Conservation (phyloP, 2,113 vertebrate genomes). For the Microcebus ravelobensis region DNA sequence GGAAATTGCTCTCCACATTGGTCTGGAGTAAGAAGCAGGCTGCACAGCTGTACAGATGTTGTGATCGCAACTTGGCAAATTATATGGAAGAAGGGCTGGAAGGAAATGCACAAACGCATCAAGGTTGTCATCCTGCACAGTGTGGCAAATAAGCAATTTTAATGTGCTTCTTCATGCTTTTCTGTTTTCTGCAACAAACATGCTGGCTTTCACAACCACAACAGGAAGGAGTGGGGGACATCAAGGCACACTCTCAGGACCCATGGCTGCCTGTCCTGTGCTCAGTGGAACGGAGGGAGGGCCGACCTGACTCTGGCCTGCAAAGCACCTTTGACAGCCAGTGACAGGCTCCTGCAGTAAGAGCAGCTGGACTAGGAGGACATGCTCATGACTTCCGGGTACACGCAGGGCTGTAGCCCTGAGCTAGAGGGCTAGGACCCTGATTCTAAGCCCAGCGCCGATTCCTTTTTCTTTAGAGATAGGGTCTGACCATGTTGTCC, state of each 20-base stretch:
- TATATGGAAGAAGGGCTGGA: neutral
- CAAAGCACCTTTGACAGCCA: neutral
- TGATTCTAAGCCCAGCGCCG: neutral
- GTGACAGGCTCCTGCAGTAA: neutral
- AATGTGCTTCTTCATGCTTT: neutral
- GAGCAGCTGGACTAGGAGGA: fast-evolving
- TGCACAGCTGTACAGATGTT: neutral
- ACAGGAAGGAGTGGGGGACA: neutral
- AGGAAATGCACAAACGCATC: neutral
- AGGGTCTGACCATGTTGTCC: too few relatives aligned
- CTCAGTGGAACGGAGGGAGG: fast-evolving
- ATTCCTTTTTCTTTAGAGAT: neutral
- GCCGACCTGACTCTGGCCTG: fast-evolving
- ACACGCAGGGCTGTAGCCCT: neutral
- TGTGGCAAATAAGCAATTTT: neutral
- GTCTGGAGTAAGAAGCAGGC: neutral
- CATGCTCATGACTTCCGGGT: fast-evolving
- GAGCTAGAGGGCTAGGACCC: neutral
- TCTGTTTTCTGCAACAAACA: neutral
- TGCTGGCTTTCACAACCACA: neutral
- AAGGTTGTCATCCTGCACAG: neutral
- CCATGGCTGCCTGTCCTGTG: neutral
- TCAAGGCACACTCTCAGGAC: neutral
- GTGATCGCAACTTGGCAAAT: neutral
- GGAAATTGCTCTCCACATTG: neutral